Conservation (phyloP, 2,113 vertebrate genomes). For the cattle (Bos taurus) region DNA sequence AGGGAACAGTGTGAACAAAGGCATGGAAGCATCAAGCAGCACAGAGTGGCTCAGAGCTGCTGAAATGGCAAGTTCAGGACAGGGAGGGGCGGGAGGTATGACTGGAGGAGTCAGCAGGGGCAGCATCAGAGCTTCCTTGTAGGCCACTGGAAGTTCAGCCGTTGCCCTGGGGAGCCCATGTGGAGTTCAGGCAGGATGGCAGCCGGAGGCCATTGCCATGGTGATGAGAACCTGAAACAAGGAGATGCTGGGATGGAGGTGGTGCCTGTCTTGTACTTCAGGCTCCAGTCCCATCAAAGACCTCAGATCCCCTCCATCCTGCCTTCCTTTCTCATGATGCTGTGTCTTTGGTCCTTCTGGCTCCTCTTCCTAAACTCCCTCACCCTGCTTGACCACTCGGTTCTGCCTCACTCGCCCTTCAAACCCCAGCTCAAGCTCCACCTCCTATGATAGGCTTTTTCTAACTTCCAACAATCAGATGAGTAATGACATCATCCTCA, state of each 20-base stretch:
- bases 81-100: accelerated
- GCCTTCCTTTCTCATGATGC: not conserved
- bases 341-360: not conserved
- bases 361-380: not conserved
- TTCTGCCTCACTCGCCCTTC: not conserved
- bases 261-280: not conserved
- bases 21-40: too few species aligned
- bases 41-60: not conserved
- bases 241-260: not conserved
- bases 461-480: not conserved
- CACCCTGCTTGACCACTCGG: not conserved
- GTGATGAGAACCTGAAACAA: not conserved
- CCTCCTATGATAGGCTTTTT: not conserved
- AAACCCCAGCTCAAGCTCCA: not conserved
- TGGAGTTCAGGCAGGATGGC: not conserved
- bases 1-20: not conserved
- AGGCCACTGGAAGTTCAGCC: not conserved
- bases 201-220: not conserved
- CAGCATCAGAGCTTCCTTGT: not conserved
- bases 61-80: not conserved
- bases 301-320: not conserved
- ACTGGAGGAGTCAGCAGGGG: not conserved
- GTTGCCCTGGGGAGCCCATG: not conserved
- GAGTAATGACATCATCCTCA: too few species aligned
- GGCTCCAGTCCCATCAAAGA: not conserved